phyloP scores from a whole-genome alignment of 2,888 invertebrate genomes.

The Oscheius sp. region DNA sequence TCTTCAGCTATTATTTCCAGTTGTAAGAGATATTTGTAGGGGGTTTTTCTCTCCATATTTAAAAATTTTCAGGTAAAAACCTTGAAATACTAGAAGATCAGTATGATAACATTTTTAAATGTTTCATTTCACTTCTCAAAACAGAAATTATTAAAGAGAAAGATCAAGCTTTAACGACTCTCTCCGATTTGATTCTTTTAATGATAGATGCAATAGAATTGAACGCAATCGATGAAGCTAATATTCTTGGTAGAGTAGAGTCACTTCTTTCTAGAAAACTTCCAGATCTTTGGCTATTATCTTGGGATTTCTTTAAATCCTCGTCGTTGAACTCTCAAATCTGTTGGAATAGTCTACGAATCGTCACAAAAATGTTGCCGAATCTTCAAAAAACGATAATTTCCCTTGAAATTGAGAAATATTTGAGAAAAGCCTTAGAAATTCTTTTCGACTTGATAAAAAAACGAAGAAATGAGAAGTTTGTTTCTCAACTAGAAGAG shows the following conservation, averaged over 20 bases:
- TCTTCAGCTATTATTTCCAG: neutral
- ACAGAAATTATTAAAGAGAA: no score
- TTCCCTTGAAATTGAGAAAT: neutral
- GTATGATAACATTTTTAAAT: no score
- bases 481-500: neutral
- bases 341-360: neutral
- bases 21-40: constrained; percentile 5
- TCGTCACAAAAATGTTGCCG: neutral
- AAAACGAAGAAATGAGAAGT: neutral
- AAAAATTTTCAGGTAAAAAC: constrained; percentile 2
- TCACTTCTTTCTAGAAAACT: neutral
- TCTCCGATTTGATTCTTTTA: no score
- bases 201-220: no score
- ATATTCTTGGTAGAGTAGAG: neutral
- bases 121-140: no score
- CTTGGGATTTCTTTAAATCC: neutral
- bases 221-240: neutral
- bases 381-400: neutral
- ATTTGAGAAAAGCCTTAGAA: neutral
- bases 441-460: neutral
- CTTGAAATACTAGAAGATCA: constrained; percentile 2
- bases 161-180: no score
- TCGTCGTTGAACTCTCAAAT: neutral
- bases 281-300: neutral
- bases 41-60: neutral